A percentile compares a stretch with the other conserved stretches of the same genome.
Conservation (phyloP, 2,113 vertebrate species). For the Miniopterus natalensis region DNA sequence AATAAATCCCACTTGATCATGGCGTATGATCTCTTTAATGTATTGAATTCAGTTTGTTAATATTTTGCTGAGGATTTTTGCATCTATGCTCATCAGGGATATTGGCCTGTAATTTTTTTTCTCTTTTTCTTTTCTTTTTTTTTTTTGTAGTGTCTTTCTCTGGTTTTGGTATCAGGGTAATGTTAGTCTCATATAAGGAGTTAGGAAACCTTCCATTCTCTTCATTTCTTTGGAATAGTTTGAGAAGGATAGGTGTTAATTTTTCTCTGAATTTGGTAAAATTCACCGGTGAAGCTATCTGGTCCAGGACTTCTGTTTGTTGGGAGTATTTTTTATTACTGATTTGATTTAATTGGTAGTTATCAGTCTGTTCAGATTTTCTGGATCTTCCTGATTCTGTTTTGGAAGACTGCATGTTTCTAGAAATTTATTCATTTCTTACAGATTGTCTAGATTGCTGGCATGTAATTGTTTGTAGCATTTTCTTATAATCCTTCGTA, state of each 20-base stretch:
- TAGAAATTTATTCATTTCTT: not conserved
- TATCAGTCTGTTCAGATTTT: not conserved
- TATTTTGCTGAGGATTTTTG: not conserved
- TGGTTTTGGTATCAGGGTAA: not conserved
- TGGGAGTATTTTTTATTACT: not conserved
- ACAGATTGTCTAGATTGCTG: not conserved
- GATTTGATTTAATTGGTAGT: not conserved
- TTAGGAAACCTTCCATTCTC: not conserved
- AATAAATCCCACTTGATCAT: not conserved
- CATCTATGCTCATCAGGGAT: not conserved
- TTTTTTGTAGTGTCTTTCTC: not conserved
- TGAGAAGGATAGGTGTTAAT: not conserved
- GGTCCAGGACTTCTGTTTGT: not conserved
- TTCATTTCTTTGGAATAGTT: not conserved
- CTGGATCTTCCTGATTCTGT: not conserved
- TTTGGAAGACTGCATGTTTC: not conserved
- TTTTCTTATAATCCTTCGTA: not conserved
- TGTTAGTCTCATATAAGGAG: not conserved
- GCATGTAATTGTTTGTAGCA: not conserved
- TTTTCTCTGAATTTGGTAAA: not conserved
- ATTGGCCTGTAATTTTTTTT: not conserved
- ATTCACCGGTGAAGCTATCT: not conserved
- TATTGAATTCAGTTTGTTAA: not conserved
- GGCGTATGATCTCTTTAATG: not conserved
- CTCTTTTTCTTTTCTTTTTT: too few relatives aligned